A percentile compares a stretch with the other conserved stretches of the same genome.
Evolutionary conservation across 2,113 vertebrate genomes (phyloP).

Genomic region (Hyperoodon ampullatus): DNA sequence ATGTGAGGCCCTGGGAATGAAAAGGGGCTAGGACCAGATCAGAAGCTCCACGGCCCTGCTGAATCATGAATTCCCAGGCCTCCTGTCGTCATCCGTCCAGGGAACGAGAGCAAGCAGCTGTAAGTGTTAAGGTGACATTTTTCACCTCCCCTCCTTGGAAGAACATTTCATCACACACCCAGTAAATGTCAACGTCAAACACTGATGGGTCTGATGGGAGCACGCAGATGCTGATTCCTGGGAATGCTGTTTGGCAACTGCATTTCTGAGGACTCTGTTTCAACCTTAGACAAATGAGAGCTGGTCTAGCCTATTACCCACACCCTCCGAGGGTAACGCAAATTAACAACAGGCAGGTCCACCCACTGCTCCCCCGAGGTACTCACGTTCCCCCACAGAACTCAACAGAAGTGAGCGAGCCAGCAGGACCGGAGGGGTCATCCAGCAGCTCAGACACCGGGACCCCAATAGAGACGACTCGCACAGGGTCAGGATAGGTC

Average conservation of each 20-base stretch:
- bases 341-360: neutral
- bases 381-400: slow-evolving; percentile 99
- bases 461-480: slow-evolving; percentile 95
- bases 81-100: neutral
- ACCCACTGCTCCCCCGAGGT: fast-evolving
- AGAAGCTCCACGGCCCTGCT: neutral
- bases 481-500: slow-evolving; percentile 97
- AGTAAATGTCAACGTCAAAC: neutral
- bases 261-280: neutral
- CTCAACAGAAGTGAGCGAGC: slow-evolving; percentile 94
- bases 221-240: neutral
- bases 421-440: slow-evolving; percentile 92
- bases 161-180: neutral
- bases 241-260: neutral
- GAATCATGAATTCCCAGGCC: neutral
- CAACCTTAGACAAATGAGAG: neutral
- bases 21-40: neutral
- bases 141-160: neutral
- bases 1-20: neutral
- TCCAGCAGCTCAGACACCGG: slow-evolving; percentile 92
- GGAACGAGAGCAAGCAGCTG: neutral
- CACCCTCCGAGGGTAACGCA: neutral
- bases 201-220: neutral
- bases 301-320: neutral
- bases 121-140: neutral